These are phyloP conservation scores for Scaptomyza hsui DNA, from an alignment of 1,140 invertebrate species.

Conservation along the genomic window DNA sequence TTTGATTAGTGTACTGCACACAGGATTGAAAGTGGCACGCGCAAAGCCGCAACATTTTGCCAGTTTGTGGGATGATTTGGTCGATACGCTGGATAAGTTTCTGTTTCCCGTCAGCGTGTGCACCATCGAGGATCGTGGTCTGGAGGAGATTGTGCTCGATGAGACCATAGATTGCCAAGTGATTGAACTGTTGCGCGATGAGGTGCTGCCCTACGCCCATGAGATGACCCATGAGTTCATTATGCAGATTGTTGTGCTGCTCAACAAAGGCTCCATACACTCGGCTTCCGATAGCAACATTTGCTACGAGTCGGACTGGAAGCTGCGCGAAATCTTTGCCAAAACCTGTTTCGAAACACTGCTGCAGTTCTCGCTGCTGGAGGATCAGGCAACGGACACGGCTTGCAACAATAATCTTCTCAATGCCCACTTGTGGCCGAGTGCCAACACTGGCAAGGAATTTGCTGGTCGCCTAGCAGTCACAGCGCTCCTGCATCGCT, in stretches of 20 bases:
- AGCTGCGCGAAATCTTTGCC: conserved; percentile 96
- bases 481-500: conserved; percentile 94
- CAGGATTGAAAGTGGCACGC: conserved; percentile 94
- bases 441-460: conserved; percentile 84
- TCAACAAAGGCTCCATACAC: conserved; percentile 97
- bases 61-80: conserved; percentile 93
- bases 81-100: conserved; percentile 94
- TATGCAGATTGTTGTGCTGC: conserved; percentile 92
- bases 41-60: conserved; percentile 89
- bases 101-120: conserved; percentile 90
- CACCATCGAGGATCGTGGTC: conserved; percentile 87
- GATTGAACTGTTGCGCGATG: conserved; percentile 92
- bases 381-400: conserved; percentile 84
- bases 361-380: conserved; percentile 94
- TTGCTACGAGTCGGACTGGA: conserved; percentile 93
- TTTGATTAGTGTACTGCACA: conserved; percentile 91
- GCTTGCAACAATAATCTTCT: conserved; percentile 80
- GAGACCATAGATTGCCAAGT: conserved; percentile 94
- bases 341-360: conserved; percentile 98
- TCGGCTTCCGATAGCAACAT: conserved; percentile 89
- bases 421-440: conserved; percentile 65
- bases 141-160: conserved; percentile 93
- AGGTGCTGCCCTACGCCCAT: conserved; percentile 92
- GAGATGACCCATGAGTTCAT: conserved; percentile 94
- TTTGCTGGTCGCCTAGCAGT: conserved; percentile 94